A percentile compares a stretch with the other conserved stretches of the same genome.
phyloP scores from a whole-genome alignment of 2,888 invertebrate genomes.

The Anthophora plumipes region DNA sequence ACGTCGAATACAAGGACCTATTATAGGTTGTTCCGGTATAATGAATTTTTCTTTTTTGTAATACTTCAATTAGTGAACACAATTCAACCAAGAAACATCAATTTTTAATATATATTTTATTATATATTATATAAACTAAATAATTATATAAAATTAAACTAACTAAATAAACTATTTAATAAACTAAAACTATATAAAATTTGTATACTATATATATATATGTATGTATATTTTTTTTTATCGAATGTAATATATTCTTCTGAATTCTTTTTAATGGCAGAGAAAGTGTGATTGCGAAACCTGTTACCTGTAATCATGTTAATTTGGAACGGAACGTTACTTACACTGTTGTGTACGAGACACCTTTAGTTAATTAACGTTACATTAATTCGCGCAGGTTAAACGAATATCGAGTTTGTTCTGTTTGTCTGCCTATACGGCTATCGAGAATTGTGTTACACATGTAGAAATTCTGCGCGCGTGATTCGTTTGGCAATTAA shows the following conservation, averaged over 20 bases:
- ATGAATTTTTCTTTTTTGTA: too few species aligned
- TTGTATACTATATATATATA: too few species aligned
- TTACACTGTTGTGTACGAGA: not conserved
- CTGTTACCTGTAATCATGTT: not conserved
- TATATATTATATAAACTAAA: too few species aligned
- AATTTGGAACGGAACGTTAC: not conserved
- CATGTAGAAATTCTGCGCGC: not conserved
- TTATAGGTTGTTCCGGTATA: not conserved
- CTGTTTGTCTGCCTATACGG: not conserved
- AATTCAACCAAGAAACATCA: too few species aligned
- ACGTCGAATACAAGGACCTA: not conserved
- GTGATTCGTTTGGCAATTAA: not conserved
- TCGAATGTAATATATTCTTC: too few species aligned
- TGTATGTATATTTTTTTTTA: too few species aligned
- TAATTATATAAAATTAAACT: too few species aligned
- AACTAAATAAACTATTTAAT: too few species aligned
- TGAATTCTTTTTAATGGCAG: too few species aligned
- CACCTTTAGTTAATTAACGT: not conserved
- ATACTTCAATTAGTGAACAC: too few species aligned
- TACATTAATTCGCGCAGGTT: constrained; percentile 2
- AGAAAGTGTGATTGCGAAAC: not conserved
- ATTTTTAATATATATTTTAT: too few species aligned
- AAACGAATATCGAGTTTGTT: constrained; percentile 1
- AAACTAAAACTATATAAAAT: too few species aligned
- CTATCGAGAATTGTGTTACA: not conserved